Conservation (phyloP, 1,140 invertebrate genomes). For the Bombus fervidus region DNA sequence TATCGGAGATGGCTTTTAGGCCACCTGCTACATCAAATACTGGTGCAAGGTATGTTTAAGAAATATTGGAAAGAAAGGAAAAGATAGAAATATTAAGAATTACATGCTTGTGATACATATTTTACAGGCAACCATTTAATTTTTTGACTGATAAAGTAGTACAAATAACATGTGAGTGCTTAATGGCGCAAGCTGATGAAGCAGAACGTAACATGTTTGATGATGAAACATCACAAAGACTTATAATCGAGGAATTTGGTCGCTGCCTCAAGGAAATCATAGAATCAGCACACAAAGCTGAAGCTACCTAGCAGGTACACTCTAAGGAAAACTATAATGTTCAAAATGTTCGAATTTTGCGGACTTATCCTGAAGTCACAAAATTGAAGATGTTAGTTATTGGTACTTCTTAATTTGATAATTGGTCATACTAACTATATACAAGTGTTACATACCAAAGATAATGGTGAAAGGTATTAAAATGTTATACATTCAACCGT, state of each 20-base stretch:
- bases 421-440: slow-evolving; percentile 16
- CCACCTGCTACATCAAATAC: slow-evolving; percentile 79
- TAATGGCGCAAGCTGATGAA: slow-evolving; percentile 95
- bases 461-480: slow-evolving; percentile 30
- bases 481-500: slow-evolving; percentile 27
- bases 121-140: slow-evolving; percentile 90
- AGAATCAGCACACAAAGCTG: slow-evolving; percentile 86
- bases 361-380: background rate
- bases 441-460: slow-evolving; percentile 63
- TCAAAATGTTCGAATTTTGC: background rate
- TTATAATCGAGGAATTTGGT: slow-evolving; percentile 97
- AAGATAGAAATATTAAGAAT: background rate
- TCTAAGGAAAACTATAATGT: background rate
- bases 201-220: slow-evolving; percentile 87
- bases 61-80: background rate
- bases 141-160: slow-evolving; percentile 97
- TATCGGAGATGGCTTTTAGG: slow-evolving; percentile 83
- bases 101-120: slow-evolving; percentile 42
- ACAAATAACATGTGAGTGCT: slow-evolving; percentile 96
- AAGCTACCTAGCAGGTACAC: slow-evolving; percentile 80
- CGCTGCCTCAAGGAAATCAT: slow-evolving; percentile 97
- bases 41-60: slow-evolving; percentile 75
- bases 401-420: slow-evolving; percentile 38
- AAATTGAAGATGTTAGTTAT: slow-evolving; percentile 31
- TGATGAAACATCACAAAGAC: slow-evolving; percentile 89